Evolutionary conservation across 2,113 vertebrate species (phyloP).

Genomic region (Hylia prasina): DNA sequence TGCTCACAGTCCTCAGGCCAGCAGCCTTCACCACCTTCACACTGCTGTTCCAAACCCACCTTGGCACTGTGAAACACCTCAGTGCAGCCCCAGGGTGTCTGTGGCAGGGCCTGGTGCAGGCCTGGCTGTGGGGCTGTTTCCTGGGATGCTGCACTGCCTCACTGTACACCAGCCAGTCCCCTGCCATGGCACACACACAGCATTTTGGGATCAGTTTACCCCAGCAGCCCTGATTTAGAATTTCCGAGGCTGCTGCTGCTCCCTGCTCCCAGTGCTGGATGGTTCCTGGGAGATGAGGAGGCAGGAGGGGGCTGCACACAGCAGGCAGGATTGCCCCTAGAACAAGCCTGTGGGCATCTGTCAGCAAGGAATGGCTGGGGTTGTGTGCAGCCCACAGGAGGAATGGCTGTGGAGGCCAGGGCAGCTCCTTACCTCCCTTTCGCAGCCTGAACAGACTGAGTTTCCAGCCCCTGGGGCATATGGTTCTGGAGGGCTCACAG

Average conservation of each 20-base stretch:
- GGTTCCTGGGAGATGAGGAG: not conserved
- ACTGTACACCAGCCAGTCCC: rapidly evolving
- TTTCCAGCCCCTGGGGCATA: not conserved
- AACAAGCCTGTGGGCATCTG: not conserved
- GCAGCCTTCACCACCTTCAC: not conserved
- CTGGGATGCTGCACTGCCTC: not conserved
- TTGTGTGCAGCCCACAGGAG: not conserved
- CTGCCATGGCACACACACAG: rapidly evolving
- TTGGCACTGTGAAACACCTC: not conserved
- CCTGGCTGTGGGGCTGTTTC: not conserved
- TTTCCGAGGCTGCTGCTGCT: not conserved
- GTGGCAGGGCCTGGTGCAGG: not conserved
- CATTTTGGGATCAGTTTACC: rapidly evolving
- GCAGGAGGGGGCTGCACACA: not conserved
- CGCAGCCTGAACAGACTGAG: rapidly evolving
- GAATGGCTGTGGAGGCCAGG: not conserved
- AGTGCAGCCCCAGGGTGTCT: not conserved
- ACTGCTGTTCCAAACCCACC: too few species aligned
- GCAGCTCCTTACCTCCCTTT: not conserved
- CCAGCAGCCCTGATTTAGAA: not conserved
- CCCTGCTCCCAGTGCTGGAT: rapidly evolving
- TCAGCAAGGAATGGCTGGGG: not conserved
- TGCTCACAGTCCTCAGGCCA: not conserved
- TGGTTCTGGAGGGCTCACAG: rapidly evolving
- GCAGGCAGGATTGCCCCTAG: rapidly evolving